A percentile compares a stretch with the other conserved stretches of the same genome.
These are phyloP conservation scores for Nymphalis urticae DNA, from an alignment of 2,888 invertebrate species.

Conservation along the genomic window DNA sequence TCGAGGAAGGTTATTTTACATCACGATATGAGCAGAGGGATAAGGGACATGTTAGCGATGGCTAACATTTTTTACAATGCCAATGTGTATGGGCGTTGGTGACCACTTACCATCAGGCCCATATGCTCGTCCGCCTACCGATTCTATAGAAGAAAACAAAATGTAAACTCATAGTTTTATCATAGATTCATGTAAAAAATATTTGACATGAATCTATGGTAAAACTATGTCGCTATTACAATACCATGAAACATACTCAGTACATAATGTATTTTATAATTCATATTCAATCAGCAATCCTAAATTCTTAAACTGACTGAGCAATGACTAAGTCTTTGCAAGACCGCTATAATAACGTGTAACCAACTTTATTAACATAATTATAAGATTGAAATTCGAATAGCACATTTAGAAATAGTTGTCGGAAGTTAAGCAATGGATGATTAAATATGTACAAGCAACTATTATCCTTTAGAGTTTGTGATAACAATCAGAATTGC, in stretches of 20 bases:
- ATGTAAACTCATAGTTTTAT: no score
- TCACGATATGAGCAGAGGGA: no score
- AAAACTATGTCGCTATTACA: conserved; percentile 5
- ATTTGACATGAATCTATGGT: conserved; percentile 1
- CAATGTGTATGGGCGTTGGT: no score
- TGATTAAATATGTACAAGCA: conserved; percentile 22
- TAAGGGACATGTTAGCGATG: no score
- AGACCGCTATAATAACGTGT: background rate
- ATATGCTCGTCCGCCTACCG: no score
- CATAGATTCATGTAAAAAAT: no score
- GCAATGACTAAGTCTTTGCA: conserved; percentile 37
- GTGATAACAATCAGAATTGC: conserved; percentile 29
- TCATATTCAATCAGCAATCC: conserved; percentile 41
- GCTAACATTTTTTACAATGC: no score
- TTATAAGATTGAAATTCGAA: conserved; percentile 25
- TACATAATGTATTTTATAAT: conserved; percentile 30
- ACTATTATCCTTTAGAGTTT: conserved; percentile 25
- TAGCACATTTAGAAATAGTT: conserved; percentile 19
- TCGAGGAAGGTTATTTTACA: no score
- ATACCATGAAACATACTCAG: conserved; percentile 1
- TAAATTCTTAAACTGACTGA: conserved; percentile 41
- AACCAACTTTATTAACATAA: conserved; percentile 16
- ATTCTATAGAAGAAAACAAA: no score
- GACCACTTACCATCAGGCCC: no score
- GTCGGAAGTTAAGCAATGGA: conserved; percentile 33